A percentile compares a stretch with the other conserved stretches of the same genome.
These are phyloP conservation scores for Scalopus aquaticus DNA, from an alignment of 2,113 vertebrate genomes.

Conservation along the genomic window DNA sequence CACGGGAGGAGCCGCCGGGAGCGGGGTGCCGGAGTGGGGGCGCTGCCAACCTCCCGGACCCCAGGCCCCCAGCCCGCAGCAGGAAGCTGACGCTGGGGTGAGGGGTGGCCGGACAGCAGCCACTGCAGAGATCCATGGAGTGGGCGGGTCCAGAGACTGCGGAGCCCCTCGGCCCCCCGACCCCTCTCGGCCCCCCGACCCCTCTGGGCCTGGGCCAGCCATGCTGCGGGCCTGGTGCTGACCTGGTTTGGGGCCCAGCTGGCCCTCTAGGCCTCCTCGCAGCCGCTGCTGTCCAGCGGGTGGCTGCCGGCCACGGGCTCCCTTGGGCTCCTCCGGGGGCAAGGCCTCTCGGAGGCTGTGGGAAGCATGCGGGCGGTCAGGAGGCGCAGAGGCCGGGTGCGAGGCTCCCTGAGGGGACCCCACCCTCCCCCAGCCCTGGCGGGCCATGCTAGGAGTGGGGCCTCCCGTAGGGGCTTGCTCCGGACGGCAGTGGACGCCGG, in stretches of 20 bases:
- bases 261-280: constrained; percentile 61
- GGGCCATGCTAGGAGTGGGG: too few relatives aligned
- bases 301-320: constrained; percentile 47
- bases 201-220: accelerated
- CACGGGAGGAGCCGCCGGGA: accelerated
- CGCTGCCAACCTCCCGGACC: too few relatives aligned
- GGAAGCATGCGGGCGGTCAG: not conserved
- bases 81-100: not conserved
- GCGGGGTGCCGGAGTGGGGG: too few relatives aligned
- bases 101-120: too few relatives aligned
- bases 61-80: not conserved
- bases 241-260: not conserved
- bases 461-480: not conserved
- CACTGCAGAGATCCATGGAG: not conserved
- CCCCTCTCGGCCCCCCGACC: accelerated
- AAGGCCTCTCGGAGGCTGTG: constrained; percentile 81
- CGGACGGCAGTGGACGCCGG: not conserved
- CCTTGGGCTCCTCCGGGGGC: constrained; percentile 54
- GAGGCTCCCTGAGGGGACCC: too few relatives aligned
- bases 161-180: not conserved
- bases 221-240: not conserved
- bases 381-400: not conserved
- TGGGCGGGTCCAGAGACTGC: not conserved
- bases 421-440: not conserved
- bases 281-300: not conserved